These are phyloP conservation scores for Benitochromis conjunctus DNA, from an alignment of 2,113 vertebrate genomes.

Conservation along the genomic window DNA sequence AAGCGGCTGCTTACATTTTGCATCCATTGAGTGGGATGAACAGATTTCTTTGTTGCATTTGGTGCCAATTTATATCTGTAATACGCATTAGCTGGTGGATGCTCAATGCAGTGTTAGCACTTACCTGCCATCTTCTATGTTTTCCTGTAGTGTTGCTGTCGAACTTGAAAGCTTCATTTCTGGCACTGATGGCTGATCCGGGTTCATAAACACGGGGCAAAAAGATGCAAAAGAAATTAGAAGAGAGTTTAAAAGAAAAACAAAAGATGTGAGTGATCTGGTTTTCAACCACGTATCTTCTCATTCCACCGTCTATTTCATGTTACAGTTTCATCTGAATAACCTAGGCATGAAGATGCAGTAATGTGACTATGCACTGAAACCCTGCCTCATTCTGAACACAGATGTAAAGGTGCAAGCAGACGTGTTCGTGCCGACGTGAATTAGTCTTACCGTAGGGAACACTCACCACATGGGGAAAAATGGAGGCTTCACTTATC, in stretches of 20 bases:
- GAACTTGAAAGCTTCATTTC: background rate
- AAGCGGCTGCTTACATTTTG: background rate
- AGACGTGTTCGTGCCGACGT: background rate
- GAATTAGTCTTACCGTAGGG: slow-evolving; percentile 19
- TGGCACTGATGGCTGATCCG: background rate
- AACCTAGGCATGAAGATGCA: slow-evolving; percentile 6
- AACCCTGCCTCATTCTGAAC: slow-evolving; percentile 17
- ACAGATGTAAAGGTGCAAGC: background rate
- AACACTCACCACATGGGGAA: slow-evolving; percentile 33
- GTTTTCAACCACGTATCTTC: slow-evolving; percentile 3
- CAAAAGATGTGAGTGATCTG: background rate
- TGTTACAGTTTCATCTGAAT: background rate
- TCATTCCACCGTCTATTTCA: background rate
- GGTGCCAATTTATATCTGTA: slow-evolving; percentile 58
- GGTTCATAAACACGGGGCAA: background rate
- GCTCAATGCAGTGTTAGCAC: slow-evolving; percentile 12
- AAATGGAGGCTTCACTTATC: slow-evolving; percentile 30
- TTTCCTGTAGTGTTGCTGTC: background rate
- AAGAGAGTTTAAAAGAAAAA: background rate
- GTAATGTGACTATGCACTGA: slow-evolving; percentile 53
- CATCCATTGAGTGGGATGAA: background rate
- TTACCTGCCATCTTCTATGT: background rate
- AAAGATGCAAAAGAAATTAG: background rate
- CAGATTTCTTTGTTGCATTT: slow-evolving; percentile 8
- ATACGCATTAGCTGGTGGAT: background rate